A percentile compares a stretch with the other conserved stretches of the same genome.
phyloP scores from a whole-genome alignment of 2,888 invertebrate genomes.

The Andrena flavipes region DNA sequence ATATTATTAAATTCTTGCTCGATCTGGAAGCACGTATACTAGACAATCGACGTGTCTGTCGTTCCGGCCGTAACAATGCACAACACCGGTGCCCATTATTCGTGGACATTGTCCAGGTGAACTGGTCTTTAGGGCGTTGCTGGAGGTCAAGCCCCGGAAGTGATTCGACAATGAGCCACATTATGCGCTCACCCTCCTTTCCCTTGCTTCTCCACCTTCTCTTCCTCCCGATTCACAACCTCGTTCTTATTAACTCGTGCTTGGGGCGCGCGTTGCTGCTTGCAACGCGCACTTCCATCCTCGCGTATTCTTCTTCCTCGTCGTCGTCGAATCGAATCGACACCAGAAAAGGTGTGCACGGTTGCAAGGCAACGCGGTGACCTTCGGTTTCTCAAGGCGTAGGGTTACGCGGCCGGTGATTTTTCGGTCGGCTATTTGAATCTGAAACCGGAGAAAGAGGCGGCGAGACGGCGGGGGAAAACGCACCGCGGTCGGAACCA shows the following conservation, averaged over 20 bases:
- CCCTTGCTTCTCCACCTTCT: conserved; percentile 39
- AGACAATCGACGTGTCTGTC: conserved; percentile 67
- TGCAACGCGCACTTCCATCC: conserved; percentile 25
- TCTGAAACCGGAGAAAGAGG: conserved; percentile 68
- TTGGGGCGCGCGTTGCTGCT: conserved; percentile 20
- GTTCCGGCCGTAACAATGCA: conserved; percentile 57
- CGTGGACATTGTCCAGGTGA: conserved; percentile 77
- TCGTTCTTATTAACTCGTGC: conserved; percentile 58
- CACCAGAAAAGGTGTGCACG: conserved; percentile 4
- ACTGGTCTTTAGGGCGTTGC: conserved; percentile 75
- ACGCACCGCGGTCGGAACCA: conserved; percentile 4
- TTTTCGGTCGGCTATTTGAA: conserved; percentile 74
- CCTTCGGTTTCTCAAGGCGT: conserved; percentile 82
- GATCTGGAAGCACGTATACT: conserved; percentile 57
- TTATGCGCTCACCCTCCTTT: conserved; percentile 63
- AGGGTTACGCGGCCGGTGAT: conserved; percentile 80
- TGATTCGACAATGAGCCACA: conserved; percentile 78
- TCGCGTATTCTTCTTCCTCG: background rate
- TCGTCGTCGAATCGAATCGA: conserved; percentile 15
- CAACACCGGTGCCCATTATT: conserved; percentile 69
- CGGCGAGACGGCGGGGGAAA: conserved; percentile 36
- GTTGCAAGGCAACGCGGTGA: conserved; percentile 29
- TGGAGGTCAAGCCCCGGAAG: conserved; percentile 81
- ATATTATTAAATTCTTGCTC: conserved; percentile 63
- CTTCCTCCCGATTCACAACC: conserved; percentile 34